Evolutionary conservation across 2,797 vertebrate genomes (phyloP).

Genomic region (Sebastes oblongus): DNA sequence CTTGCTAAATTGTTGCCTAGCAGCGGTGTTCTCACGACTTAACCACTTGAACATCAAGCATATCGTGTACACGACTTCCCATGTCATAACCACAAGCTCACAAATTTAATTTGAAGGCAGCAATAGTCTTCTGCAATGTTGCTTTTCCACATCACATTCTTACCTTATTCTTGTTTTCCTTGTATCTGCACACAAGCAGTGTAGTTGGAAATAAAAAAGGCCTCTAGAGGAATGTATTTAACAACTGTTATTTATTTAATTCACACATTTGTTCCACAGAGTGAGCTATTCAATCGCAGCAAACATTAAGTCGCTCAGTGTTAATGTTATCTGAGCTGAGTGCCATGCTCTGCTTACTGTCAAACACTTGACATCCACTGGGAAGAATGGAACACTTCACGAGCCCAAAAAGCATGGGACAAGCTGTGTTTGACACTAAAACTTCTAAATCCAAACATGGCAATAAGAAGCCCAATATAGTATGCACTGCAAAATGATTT

Average conservation of each 20-base stretch:
- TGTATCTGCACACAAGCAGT: background rate
- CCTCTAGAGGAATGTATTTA: background rate
- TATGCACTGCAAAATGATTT: background rate
- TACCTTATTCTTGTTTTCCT: background rate
- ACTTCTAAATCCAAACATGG: background rate
- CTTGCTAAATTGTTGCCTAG: background rate
- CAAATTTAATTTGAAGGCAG: too few species aligned
- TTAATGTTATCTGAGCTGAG: background rate
- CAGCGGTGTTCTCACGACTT: background rate
- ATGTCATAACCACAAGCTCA: background rate
- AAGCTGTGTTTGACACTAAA: background rate
- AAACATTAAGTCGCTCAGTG: background rate
- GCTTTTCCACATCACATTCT: background rate
- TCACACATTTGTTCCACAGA: background rate
- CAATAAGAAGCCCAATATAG: background rate
- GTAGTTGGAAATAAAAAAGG: background rate
- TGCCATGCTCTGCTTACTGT: conserved; percentile 1
- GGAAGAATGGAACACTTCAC: background rate
- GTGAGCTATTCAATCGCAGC: background rate
- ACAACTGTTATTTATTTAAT: background rate
- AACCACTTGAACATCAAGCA: background rate
- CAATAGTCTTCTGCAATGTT: background rate
- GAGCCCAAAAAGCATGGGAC: background rate
- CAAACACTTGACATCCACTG: background rate
- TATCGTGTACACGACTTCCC: background rate